phyloP scores from a whole-genome alignment of 2,888 invertebrate genomes.

The Diarsia brunnea region DNA sequence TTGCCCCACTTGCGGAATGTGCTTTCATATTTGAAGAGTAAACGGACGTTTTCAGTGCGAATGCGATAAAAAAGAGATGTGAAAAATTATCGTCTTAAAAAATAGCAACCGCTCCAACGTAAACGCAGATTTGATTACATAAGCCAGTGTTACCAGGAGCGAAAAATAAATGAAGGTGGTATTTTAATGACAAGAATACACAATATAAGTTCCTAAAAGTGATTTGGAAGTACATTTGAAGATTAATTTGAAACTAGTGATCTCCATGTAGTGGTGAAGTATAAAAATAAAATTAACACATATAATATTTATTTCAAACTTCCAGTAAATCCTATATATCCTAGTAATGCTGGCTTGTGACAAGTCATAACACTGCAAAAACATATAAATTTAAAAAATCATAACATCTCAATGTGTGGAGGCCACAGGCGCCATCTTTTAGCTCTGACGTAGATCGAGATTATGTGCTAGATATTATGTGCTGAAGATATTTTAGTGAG shows the following conservation, averaged over 20 bases:
- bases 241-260: slow-evolving; percentile 36
- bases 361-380: slow-evolving; percentile 38
- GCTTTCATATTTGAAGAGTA: slow-evolving; percentile 75
- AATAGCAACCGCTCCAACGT: slow-evolving; percentile 65
- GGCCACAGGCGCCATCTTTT: slow-evolving; percentile 63
- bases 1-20: slow-evolving; percentile 75
- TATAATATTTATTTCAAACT: slow-evolving; percentile 9
- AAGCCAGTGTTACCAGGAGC: slow-evolving; percentile 83
- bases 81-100: slow-evolving; percentile 65
- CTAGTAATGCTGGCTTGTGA: slow-evolving; percentile 68
- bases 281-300: slow-evolving; percentile 33
- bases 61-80: slow-evolving; percentile 67
- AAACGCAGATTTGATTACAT: slow-evolving; percentile 69
- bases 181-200: slow-evolving; percentile 44
- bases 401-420: slow-evolving; percentile 51
- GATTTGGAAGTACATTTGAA: slow-evolving; percentile 18
- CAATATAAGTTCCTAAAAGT: slow-evolving; percentile 25
- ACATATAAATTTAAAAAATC: slow-evolving; percentile 42
- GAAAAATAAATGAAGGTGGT: slow-evolving; percentile 64
- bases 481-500: slow-evolving; percentile 62
- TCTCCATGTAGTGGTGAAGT: slow-evolving; percentile 25
- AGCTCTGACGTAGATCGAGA: slow-evolving; percentile 59
- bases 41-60: slow-evolving; percentile 73
- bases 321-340: slow-evolving; percentile 18
- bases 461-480: slow-evolving; percentile 63